Conservation (phyloP, 2,797 vertebrate species). For the Hylomyscus alleni region DNA sequence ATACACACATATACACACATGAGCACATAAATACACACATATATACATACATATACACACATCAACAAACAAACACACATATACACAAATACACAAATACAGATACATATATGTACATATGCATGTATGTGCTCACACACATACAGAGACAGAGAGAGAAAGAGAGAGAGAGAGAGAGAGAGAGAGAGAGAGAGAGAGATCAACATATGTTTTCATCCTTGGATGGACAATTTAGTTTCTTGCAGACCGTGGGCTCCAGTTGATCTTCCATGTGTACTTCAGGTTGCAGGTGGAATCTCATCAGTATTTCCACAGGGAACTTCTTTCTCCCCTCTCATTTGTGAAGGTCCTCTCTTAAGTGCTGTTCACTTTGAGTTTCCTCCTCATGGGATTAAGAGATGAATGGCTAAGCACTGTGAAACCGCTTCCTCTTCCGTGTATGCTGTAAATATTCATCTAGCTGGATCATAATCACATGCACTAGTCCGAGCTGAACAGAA, state of each 20-base stretch:
- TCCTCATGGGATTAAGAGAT: not conserved
- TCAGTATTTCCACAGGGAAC: not conserved
- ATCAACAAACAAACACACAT: not conserved
- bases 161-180: not conserved
- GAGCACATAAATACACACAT: not conserved
- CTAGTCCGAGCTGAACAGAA: constrained; percentile 21
- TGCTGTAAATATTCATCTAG: not conserved
- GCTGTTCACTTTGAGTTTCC: not conserved
- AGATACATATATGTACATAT: no score
- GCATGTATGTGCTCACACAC: not conserved
- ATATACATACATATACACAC: not conserved
- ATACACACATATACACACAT: not conserved
- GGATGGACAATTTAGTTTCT: not conserved
- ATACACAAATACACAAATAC: not conserved
- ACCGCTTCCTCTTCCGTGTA: constrained; percentile 16
- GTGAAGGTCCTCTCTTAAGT: not conserved
- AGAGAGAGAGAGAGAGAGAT: not conserved
- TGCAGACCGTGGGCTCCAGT: not conserved
- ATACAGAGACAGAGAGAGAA: not conserved
- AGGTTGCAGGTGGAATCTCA: not conserved
- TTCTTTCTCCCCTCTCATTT: not conserved
- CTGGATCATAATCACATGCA: not conserved
- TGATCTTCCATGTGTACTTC: not conserved
- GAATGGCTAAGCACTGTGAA: not conserved
- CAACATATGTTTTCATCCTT: not conserved